A percentile compares a stretch with the other conserved stretches of the same genome.
These are phyloP conservation scores for Hyalella azteca DNA, from an alignment of 2,888 invertebrate species.

Conservation along the genomic window DNA sequence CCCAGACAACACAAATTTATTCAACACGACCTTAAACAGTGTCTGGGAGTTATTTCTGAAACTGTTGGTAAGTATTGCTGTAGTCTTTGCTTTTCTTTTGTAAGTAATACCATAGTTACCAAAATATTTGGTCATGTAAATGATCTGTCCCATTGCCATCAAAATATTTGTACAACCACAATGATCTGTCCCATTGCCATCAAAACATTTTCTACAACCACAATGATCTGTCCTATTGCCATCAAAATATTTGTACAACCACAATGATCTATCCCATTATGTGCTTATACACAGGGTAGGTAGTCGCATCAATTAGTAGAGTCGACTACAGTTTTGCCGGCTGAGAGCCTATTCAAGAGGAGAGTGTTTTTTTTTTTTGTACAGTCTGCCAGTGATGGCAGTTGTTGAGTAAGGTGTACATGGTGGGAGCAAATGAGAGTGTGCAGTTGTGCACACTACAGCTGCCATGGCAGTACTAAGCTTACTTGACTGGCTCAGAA, in stretches of 20 bases:
- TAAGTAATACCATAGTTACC: neutral
- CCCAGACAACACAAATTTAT: constrained; percentile 91
- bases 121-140: neutral
- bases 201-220: neutral
- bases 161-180: neutral
- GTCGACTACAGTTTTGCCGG: too few relatives aligned
- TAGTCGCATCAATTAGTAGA: too few relatives aligned
- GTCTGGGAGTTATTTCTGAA: constrained; percentile 92
- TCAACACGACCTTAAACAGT: constrained; percentile 87
- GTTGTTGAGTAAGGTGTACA: too few relatives aligned
- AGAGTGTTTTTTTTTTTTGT: too few relatives aligned
- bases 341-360: too few relatives aligned
- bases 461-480: too few relatives aligned
- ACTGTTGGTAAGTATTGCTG: constrained; percentile 71
- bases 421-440: too few relatives aligned
- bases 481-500: too few relatives aligned
- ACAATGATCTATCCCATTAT: too few relatives aligned
- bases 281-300: too few relatives aligned
- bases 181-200: neutral
- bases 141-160: neutral
- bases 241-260: neutral
- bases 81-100: neutral
- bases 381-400: too few relatives aligned
- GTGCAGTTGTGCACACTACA: too few relatives aligned
- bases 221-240: neutral